Percentiles rank a stretch among this genome's conserved stretches.
These are phyloP conservation scores for Sylvia atricapilla DNA, from an alignment of 2,113 vertebrate species.

Conservation along the genomic window DNA sequence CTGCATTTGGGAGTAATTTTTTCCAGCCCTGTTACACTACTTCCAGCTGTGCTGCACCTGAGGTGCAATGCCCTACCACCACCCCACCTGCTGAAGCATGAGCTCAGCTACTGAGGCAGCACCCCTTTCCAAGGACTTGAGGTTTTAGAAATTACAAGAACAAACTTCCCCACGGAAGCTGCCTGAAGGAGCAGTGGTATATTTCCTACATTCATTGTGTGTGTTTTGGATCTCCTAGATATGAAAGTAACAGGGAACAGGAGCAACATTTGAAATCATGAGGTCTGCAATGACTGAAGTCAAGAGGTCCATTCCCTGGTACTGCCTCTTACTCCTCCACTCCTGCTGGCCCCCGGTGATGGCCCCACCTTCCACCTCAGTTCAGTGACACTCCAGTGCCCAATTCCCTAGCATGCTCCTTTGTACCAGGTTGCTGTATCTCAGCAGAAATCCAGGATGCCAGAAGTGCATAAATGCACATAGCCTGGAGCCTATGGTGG, in stretches of 20 bases:
- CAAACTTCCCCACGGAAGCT: background rate
- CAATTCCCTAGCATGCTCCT: background rate
- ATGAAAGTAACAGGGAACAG: background rate
- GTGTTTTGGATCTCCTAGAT: background rate
- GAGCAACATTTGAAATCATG: background rate
- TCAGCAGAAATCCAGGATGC: background rate
- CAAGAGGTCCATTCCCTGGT: background rate
- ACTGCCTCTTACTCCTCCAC: background rate
- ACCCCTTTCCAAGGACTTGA: background rate
- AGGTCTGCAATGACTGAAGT: background rate
- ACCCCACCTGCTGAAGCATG: background rate
- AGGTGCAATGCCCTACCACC: background rate
- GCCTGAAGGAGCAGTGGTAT: background rate
- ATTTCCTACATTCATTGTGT: background rate
- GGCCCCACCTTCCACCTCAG: background rate
- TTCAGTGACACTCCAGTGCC: background rate
- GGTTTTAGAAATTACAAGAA: background rate
- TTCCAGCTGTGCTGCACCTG: background rate
- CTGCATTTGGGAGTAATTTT: background rate
- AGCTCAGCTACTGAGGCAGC: background rate
- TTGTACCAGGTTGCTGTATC: background rate
- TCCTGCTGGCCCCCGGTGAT: rapidly evolving
- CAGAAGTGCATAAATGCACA: background rate
- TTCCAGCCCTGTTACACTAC: background rate
- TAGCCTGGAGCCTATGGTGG: background rate